Evolutionary conservation across 1,140 invertebrate genomes (phyloP), one percentile per base, ranked within the genome.

Genomic region (Melitaea cinxia): DNA sequence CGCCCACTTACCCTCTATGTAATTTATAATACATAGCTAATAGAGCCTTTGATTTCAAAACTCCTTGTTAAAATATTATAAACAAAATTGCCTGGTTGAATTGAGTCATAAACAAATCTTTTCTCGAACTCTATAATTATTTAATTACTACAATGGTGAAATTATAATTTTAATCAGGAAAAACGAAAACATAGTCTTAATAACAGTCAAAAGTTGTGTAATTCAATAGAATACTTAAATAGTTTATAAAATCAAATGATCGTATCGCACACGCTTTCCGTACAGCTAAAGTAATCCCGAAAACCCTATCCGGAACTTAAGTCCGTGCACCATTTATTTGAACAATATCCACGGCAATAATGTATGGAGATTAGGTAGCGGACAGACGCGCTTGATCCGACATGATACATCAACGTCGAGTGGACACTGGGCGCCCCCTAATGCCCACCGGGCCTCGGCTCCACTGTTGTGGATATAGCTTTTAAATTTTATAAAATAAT

Each of bases 361-460:
- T 89, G 83, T 89, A 89, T 89, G 87, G 87, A 89, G 87, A 89
- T 89, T 89, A 89, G 87, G 86, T 75, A 73, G 78, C 71, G 81
- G 87, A 89, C 86, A 85, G 85, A 87, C 82, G 85, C 80, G 81
- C 70, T 70, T 89, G 87, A 89, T 84, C 87, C 87, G 82, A 81
- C 81, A 84, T 87, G 85, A 89, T 89, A 88, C 87, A 89, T 89
- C 87, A 89, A 89, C 83, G 87, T 89, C 87, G 77, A 62, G 65
- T 80, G 84, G 82, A 79, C 83, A 83, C 72, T 85, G 85, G 80
- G 82, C 81, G 81, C 80, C 78, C 78, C 82, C 82, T 82, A 78
- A 80, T 77, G 67, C 68, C 65, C 59, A 70, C 68, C 17, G 68
- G 62, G 59, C 52, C 47, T 39, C 7, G n/a, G 66, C 33, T 39